Base-by-base conservation (phyloP, 2,797 vertebrate genomes). In the Cryptoprocta ferox region DNA sequence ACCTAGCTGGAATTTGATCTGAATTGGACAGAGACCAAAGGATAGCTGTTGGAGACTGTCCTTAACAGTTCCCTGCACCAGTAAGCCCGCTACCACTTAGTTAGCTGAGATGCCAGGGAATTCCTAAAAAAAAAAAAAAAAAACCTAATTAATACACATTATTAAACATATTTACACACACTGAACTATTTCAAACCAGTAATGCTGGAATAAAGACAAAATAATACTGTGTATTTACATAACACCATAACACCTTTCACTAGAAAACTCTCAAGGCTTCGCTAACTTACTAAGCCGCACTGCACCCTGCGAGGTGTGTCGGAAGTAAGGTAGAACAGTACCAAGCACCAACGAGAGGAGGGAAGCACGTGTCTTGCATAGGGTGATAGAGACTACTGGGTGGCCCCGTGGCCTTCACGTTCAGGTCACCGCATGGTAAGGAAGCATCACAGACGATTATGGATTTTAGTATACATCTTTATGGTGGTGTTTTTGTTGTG, bases 221-320 rank as follows among this genome's bases (percentile, higher is more conserved):
- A 94, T 98, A 98, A 97, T 97, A 98, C 96, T 98, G 98, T 97
- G 97, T 98, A 97, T 98, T 98, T 98, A 98, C 95, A 97, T 98
- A 97, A 98, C 98, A 96, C 96, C 92, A 21, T 98, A 97, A 98
- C 98, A 98, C 98, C 97, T 98, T 97, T 98, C 96, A 56, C 96
- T 97, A 87, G 96, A 84, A 95, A 97, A 96, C 94, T 95, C 83
- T 75, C 92, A 94, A 95, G 94, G 82, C 97, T 97, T 91, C 18
- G 7, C 96, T 95, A 78, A 94, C 92, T 95, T 68, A 92, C 75
- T 56, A 87, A 89, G 75, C 92, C 70, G 95, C 39, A 32, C 78
- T 68, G 53, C 96, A 79, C 92, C 82, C 85, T 6, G 32, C 8
- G 86, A 97, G 97, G 96, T 97, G 61, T 93, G 95, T 91, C 45